Evolutionary conservation across 2,113 vertebrate genomes (phyloP).

Genomic region (Eulemur macaco): DNA sequence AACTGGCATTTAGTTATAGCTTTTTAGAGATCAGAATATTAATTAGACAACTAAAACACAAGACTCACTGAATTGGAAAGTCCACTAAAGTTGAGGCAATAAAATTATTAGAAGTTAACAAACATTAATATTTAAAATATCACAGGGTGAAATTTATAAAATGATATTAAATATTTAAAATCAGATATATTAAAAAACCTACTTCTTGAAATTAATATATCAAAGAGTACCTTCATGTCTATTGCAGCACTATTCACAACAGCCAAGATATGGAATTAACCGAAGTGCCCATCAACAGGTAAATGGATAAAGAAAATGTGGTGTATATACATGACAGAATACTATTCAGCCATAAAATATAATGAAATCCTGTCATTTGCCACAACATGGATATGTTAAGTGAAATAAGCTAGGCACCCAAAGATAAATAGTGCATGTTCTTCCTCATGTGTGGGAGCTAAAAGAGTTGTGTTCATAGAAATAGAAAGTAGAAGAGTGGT

Average conservation of each 20-base stretch:
- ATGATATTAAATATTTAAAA: not conserved
- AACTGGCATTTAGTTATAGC: not conserved
- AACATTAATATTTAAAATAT: not conserved
- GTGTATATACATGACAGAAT: not conserved
- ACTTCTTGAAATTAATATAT: not conserved
- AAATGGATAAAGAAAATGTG: not conserved
- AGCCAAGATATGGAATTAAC: not conserved
- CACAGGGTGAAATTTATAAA: not conserved
- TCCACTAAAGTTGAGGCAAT: not conserved
- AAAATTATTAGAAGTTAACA: not conserved
- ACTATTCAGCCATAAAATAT: not conserved
- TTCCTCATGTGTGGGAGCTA: not conserved
- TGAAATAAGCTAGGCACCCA: not conserved
- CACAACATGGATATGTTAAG: not conserved
- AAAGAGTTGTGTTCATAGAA: not conserved
- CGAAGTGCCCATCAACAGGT: not conserved
- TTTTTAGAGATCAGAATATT: conserved; percentile 1
- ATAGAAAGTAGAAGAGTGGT: not conserved
- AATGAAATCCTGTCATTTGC: not conserved
- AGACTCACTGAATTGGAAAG: not conserved
- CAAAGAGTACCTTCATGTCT: not conserved
- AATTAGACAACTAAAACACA: conserved; percentile 27
- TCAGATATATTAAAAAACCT: not conserved
- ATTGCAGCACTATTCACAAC: not conserved
- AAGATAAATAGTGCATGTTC: not conserved